These are phyloP conservation scores for Thyatira batis DNA, from an alignment of 2,888 invertebrate species.

Conservation along the genomic window DNA sequence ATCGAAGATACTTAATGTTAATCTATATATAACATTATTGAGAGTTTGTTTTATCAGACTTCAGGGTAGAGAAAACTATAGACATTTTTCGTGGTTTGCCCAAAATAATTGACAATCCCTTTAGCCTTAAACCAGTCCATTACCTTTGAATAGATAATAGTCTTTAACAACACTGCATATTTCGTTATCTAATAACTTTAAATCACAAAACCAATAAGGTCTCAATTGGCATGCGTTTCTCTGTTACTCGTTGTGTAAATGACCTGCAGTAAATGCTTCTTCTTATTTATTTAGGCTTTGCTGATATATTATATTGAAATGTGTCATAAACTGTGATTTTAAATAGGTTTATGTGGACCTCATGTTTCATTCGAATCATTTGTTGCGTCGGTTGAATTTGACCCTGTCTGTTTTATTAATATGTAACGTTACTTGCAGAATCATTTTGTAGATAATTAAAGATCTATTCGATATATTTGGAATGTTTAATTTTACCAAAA, in stretches of 20 bases:
- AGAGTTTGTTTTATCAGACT: no score
- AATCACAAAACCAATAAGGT: conserved; percentile 18
- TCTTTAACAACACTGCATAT: conserved; percentile 28
- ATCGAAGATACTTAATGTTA: no score
- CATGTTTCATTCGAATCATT: conserved; percentile 42
- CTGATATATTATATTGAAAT: conserved; percentile 39
- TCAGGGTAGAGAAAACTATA: no score
- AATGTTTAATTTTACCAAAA: conserved; percentile 6
- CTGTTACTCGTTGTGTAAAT: conserved; percentile 32
- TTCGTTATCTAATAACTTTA: conserved; percentile 20
- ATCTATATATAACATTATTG: no score
- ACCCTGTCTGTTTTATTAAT: conserved; percentile 47
- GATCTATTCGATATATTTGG: conserved; percentile 39
- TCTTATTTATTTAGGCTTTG: conserved; percentile 77
- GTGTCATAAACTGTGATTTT: conserved; percentile 11
- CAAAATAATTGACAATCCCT: background rate
- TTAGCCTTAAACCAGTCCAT: background rate
- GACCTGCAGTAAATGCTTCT: conserved; percentile 59
- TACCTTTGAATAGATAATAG: conserved; percentile 34
- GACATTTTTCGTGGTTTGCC: no score
- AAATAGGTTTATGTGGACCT: conserved; percentile 23
- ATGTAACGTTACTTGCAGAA: conserved; percentile 43
- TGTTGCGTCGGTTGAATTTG: conserved; percentile 63
- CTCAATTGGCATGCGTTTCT: conserved; percentile 43
- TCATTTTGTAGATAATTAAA: conserved; percentile 14